Evolutionary conservation across 35 echinoderm and acorn worm species (phyloP).

Genomic region (Heliocidaris tuberculata): DNA sequence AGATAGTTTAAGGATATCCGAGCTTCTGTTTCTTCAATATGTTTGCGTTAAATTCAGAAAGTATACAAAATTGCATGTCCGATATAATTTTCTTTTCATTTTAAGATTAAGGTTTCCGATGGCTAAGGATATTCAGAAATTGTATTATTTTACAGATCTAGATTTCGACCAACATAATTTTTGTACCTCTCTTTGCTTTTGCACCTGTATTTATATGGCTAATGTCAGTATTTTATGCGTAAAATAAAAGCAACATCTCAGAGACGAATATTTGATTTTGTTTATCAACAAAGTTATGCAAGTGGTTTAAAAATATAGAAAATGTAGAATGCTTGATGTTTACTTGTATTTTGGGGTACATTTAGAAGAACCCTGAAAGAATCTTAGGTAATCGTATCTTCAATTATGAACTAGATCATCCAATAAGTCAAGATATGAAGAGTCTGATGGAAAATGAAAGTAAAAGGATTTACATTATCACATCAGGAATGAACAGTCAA

Average conservation of each 20-base stretch:
- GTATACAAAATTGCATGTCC: background rate
- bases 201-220: background rate
- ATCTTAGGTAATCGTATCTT: too few species aligned
- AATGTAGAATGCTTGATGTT: background rate
- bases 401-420: too few species aligned
- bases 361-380: background rate
- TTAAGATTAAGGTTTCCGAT: background rate
- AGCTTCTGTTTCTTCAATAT: background rate
- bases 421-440: too few species aligned
- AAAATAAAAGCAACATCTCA: too few species aligned
- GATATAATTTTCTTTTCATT: background rate
- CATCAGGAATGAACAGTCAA: background rate
- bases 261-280: background rate
- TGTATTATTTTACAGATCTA: background rate
- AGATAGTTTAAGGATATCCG: background rate
- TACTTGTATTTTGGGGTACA: background rate
- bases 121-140: background rate
- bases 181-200: background rate
- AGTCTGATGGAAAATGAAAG: background rate
- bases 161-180: background rate
- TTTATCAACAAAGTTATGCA: background rate
- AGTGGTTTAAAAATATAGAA: background rate
- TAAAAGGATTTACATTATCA: slow-evolving; percentile 12
- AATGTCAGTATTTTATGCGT: background rate
- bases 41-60: background rate